Evolutionary conservation across 2,113 vertebrate genomes (phyloP), one percentile per base, ranked within the genome.

Genomic region (Trichechus manatus): DNA sequence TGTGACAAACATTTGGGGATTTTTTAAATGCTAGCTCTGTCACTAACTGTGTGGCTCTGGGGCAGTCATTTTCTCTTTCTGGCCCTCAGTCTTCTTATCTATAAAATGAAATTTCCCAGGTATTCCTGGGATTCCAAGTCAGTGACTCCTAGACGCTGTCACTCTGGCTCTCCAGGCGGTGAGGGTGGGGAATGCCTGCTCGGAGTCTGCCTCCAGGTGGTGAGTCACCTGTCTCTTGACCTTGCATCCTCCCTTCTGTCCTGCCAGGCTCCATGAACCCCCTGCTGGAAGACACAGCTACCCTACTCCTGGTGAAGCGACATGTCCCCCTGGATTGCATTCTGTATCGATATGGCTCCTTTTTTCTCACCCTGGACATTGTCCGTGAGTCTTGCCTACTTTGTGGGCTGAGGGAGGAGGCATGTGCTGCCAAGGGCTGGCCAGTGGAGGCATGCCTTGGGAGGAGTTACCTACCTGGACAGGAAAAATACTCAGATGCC

Each of bases 331-430:
- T 98, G 70, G 96, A 99, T 56, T 99, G 99, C 91, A 93, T 98
- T 80, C 97, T 99, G 20, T 99, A 99, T 98, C 99, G 99, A 96
- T 99, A 99, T 0, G 99, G 99, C 97, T 99, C 99, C 91, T 99
- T 99, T 64, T 98, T 99, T 94, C 98, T 99, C 42, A 96, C 98
- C 44, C 97, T 99, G 77, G 97, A 99, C 79, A 98, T 99, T 59
- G 97, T 99, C 97, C 99, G 99, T 99, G 98, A 99, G 99, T 99
- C 63, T 92, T 13, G 36, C 33, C 61, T 94, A 9, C 53, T 17
- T 27, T 56, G 50, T 78, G 79, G 50, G 70, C 0, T 56, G 75
- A 56, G 14, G 77, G 44, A 88, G 95, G 86, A 36, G 61, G 64
- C 4, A 1, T 42, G 39, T 47, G 39, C 83, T 81, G 61, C 68